Evolutionary conservation across 92 coral and sea anemone species (phyloP).

Genomic region (Porites cylindrica): DNA sequence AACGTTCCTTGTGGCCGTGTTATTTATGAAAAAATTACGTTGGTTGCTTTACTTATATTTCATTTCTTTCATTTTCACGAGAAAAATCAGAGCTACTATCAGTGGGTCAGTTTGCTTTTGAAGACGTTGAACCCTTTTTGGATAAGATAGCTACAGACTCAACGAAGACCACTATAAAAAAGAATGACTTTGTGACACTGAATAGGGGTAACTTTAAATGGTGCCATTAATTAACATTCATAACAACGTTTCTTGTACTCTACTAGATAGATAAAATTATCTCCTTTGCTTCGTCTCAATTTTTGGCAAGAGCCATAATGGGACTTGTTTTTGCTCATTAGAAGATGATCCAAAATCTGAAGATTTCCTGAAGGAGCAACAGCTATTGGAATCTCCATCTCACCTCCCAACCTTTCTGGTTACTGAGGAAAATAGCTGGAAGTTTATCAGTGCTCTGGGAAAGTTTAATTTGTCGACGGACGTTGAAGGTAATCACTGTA

Average conservation of each 20-base stretch:
- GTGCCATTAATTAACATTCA: too few relatives aligned
- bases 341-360: background rate
- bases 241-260: background rate
- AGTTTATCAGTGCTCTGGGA: background rate
- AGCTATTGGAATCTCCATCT: conserved; percentile 37
- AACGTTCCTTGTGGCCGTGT: too few relatives aligned
- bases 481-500: conserved; percentile 6
- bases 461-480: conserved; percentile 14
- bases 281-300: background rate
- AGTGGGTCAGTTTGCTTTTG: background rate
- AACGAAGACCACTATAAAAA: background rate
- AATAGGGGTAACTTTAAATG: conserved; percentile 9
- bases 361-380: background rate
- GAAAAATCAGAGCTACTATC: background rate
- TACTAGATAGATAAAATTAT: too few relatives aligned
- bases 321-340: background rate
- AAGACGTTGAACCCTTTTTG: background rate
- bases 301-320: background rate
- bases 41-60: too few relatives aligned
- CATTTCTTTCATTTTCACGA: background rate
- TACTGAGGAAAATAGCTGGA: background rate
- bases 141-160: background rate
- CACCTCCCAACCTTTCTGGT: conserved; percentile 8
- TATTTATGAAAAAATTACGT: too few relatives aligned
- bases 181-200: conserved; percentile 24